Conservation (phyloP, 1,140 invertebrate genomes). For the Zaprionus vittiger region DNA sequence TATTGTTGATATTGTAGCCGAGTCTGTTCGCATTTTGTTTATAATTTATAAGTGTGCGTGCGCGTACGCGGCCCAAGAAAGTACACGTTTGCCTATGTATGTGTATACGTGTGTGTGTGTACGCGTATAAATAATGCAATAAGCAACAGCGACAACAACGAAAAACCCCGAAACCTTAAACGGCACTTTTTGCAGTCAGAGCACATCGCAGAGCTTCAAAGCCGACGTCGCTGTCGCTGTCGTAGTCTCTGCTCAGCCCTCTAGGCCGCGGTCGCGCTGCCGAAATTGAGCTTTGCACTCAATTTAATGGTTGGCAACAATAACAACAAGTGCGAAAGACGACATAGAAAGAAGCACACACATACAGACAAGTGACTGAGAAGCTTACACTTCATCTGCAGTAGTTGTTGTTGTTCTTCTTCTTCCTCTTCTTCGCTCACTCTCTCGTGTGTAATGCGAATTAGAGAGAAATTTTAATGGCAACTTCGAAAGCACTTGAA, state of each 20-base stretch:
- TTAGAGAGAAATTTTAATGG: neutral
- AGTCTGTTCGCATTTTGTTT: conserved; percentile 60
- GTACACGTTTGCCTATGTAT: conserved; percentile 25
- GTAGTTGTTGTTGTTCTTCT: conserved; percentile 10
- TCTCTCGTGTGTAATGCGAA: neutral
- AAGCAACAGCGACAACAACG: conserved; percentile 36
- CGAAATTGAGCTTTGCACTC: conserved; percentile 71
- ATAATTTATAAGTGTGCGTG: conserved; percentile 46
- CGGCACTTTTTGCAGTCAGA: conserved; percentile 76
- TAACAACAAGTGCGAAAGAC: conserved; percentile 16
- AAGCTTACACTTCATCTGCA: conserved; percentile 32
- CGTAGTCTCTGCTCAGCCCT: conserved; percentile 12
- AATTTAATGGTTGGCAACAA: conserved; percentile 57
- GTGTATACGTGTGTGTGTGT: conserved; percentile 21
- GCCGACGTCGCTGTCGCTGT: conserved; percentile 39
- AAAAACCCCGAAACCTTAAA: conserved; percentile 66
- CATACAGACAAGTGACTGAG: conserved; percentile 25
- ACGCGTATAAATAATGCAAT: conserved; percentile 73
- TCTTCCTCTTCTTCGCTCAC: neutral
- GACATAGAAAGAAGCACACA: neutral
- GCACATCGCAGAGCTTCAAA: conserved; percentile 62
- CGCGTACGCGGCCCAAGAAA: conserved; percentile 47
- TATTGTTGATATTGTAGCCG: conserved; percentile 39
- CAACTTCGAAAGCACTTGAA: conserved; percentile 5
- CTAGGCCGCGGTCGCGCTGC: conserved; percentile 51